A percentile compares a stretch with the other conserved stretches of the same genome.
Evolutionary conservation across 2,113 vertebrate species (phyloP).

Genomic region (Aspidoscelis tigris): DNA sequence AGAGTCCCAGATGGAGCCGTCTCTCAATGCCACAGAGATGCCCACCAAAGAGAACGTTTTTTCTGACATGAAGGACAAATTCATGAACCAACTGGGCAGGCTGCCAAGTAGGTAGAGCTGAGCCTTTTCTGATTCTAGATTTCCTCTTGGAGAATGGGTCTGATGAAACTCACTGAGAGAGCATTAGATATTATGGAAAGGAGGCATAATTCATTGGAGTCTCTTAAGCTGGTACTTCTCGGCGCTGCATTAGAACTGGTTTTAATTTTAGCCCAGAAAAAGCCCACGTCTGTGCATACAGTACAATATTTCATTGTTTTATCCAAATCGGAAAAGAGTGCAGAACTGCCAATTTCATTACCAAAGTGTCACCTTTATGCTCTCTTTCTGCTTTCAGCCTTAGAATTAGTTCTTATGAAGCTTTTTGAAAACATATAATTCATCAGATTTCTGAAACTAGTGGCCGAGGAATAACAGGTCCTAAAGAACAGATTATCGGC

Average conservation of each 20-base stretch:
- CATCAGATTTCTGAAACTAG: background rate
- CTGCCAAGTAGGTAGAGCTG: slow-evolving; percentile 80
- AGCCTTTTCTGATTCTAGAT: background rate
- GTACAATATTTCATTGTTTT: background rate
- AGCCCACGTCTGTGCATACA: background rate
- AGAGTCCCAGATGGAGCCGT: slow-evolving; percentile 58
- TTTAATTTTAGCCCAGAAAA: background rate
- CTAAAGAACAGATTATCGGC: background rate
- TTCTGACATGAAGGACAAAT: slow-evolving; percentile 87
- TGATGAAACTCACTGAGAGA: background rate
- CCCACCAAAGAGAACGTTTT: slow-evolving; percentile 81
- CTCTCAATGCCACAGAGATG: slow-evolving; percentile 77
- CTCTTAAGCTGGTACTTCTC: background rate
- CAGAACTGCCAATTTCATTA: background rate
- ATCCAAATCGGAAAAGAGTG: background rate
- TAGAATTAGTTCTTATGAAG: background rate
- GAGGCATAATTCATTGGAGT: background rate
- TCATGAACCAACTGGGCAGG: slow-evolving; percentile 88
- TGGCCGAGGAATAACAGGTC: background rate
- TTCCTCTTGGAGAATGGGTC: background rate
- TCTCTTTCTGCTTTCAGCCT: background rate
- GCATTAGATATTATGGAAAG: background rate
- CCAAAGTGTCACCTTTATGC: background rate
- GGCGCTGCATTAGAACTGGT: too few relatives aligned
- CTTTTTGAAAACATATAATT: background rate